Evolutionary conservation across 2,888 invertebrate species (phyloP).

Genomic region (Stegophylla sp.): DNA sequence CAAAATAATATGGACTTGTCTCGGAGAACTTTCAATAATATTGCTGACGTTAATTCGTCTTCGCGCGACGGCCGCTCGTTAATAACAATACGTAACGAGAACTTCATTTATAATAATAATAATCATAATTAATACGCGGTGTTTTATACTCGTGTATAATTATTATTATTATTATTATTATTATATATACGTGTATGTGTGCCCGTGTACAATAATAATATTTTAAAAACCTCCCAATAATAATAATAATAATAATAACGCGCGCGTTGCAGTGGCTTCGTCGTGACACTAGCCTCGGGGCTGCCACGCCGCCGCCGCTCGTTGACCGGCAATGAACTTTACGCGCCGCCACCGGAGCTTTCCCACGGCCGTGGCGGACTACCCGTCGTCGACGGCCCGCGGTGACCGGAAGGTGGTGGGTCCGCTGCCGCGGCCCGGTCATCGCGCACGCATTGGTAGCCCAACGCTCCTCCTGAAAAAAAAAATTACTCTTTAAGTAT

Average conservation of each 20-base stretch:
- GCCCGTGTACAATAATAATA: no score
- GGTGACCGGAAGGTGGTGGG: conserved; percentile 31
- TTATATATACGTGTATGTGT: no score
- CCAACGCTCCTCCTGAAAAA: conserved; percentile 49
- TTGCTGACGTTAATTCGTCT: no score
- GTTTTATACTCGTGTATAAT: no score
- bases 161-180: no score
- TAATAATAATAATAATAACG: not conserved
- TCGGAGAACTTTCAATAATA: no score
- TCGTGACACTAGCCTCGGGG: conserved; percentile 36
- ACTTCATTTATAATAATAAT: no score
- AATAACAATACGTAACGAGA: no score
- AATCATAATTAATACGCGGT: no score
- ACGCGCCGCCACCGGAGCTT: conserved; percentile 41
- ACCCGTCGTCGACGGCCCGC: not conserved
- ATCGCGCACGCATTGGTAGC: conserved; percentile 53
- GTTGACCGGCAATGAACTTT: conserved; percentile 55
- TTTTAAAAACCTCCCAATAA: no score
- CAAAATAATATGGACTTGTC: no score
- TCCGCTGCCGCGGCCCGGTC: conserved; percentile 9
- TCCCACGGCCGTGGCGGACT: conserved; percentile 47
- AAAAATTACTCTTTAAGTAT: no score
- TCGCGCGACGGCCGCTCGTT: not conserved
- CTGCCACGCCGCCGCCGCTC: not conserved
- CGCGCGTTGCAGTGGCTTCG: not conserved